Conservation (phyloP, 92 coral and sea anemone species). For the Isaurus tuberculatus region DNA sequence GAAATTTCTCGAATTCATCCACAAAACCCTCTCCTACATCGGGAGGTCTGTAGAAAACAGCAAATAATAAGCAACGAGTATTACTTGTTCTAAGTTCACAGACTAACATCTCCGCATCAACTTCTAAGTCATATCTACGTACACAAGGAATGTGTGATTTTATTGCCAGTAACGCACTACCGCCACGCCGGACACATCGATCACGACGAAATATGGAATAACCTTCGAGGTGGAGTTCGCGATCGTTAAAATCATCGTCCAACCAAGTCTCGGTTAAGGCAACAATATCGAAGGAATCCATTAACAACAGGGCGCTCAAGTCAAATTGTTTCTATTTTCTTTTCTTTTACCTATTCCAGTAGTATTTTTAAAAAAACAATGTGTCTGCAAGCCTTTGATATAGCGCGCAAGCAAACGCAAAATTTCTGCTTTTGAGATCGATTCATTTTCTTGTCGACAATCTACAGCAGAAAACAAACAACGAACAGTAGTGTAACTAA, state of each 20-base stretch:
- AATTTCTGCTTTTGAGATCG: too few relatives aligned
- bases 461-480: too few relatives aligned
- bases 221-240: conserved; percentile 50
- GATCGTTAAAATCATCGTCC: conserved; percentile 30
- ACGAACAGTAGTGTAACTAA: too few relatives aligned
- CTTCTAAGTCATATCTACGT: conserved; percentile 35
- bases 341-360: too few relatives aligned
- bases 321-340: too few relatives aligned
- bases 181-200: conserved; percentile 46
- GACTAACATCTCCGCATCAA: conserved; percentile 40
- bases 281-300: conserved; percentile 49
- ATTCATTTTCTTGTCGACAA: too few relatives aligned
- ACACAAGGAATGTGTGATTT: conserved; percentile 46
- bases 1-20: conserved; percentile 48
- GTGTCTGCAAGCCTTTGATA: too few relatives aligned
- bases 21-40: conserved; percentile 47
- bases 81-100: conserved; percentile 44
- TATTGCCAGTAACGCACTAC: conserved; percentile 43
- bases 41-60: conserved; percentile 55
- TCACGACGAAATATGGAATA: conserved; percentile 47
- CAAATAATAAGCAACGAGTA: conserved; percentile 37
- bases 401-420: too few relatives aligned
- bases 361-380: too few relatives aligned
- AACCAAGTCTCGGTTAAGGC: conserved; percentile 36
- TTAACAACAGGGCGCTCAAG: background rate